phyloP scores from a whole-genome alignment of 2,113 vertebrate species.

The Pelvicachromis taeniatus region DNA sequence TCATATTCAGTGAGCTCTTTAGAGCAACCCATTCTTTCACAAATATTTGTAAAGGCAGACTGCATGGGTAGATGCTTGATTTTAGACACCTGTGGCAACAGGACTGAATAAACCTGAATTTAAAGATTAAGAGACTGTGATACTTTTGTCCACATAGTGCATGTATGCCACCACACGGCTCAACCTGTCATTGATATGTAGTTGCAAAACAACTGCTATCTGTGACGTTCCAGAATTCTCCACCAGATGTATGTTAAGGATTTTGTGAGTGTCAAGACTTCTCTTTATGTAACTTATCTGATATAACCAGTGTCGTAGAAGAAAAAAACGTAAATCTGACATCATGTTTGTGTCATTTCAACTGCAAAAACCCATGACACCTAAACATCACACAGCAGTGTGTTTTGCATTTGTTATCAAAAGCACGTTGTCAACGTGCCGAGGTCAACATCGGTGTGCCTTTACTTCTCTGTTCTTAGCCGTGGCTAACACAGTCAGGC shows the following conservation, averaged over 20 bases:
- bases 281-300: neutral
- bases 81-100: rapidly evolving
- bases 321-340: rapidly evolving
- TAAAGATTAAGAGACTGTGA: too few species aligned
- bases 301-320: neutral
- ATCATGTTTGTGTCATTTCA: neutral
- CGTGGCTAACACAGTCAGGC: neutral
- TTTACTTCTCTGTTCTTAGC: neutral
- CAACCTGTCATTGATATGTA: neutral
- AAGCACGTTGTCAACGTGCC: neutral
- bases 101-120: neutral
- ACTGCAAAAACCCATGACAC: neutral
- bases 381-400: neutral
- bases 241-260: rapidly evolving
- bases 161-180: neutral
- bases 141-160: neutral
- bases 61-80: neutral
- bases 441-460: rapidly evolving
- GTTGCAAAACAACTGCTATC: neutral
- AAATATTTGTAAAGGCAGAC: neutral
- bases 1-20: neutral
- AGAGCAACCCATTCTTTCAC: neutral
- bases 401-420: neutral
- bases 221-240: neutral
- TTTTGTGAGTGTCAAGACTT: rapidly evolving